phyloP scores from a whole-genome alignment of 2,113 vertebrate species.

The Elephantulus edwardii region DNA sequence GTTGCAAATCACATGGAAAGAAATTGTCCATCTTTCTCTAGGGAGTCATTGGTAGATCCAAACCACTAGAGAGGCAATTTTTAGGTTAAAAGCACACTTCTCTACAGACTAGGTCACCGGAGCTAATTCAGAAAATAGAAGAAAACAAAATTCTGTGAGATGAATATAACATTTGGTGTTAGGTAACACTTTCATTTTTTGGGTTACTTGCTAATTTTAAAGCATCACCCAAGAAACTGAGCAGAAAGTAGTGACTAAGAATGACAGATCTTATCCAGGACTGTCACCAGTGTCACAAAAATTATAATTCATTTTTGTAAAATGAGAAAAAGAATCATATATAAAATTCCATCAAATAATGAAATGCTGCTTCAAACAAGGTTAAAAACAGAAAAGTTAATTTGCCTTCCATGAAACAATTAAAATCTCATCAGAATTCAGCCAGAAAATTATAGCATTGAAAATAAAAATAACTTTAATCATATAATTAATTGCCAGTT shows the following conservation, averaged over 20 bases:
- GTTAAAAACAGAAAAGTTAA: background rate
- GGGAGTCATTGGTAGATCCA: no score
- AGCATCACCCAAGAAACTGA: background rate
- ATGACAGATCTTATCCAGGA: background rate
- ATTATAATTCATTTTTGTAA: background rate
- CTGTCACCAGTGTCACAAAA: background rate
- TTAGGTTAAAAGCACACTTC: no score
- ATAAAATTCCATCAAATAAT: background rate
- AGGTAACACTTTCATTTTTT: background rate
- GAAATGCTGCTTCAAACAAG: slow-evolving; percentile 5
- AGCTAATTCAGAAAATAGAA: background rate
- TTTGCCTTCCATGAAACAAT: background rate
- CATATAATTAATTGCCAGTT: background rate
- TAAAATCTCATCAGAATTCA: background rate
- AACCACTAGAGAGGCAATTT: no score
- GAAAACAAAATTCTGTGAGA: background rate
- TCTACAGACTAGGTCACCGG: background rate
- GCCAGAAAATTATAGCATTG: background rate
- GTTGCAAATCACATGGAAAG: no score
- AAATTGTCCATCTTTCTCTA: no score
- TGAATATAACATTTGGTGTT: background rate
- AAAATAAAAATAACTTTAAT: background rate
- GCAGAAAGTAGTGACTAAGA: background rate
- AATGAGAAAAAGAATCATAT: background rate
- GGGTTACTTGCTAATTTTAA: background rate